Conservation (phyloP, 2,113 vertebrate genomes). For the Rallus limicola region DNA sequence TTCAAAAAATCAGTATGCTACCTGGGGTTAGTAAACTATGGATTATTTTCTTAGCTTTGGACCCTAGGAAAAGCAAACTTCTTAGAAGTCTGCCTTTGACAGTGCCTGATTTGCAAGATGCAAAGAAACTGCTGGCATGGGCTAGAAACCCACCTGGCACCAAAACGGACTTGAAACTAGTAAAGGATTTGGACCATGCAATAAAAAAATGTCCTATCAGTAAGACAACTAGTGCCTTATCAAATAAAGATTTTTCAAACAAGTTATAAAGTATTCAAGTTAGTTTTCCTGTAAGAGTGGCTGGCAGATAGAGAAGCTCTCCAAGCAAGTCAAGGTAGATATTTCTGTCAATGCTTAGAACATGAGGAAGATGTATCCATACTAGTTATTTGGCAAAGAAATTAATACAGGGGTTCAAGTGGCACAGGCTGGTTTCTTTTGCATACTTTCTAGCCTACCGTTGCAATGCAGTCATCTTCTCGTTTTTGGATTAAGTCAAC, state of each 20-base stretch:
- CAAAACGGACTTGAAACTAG: background rate
- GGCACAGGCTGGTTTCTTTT: background rate
- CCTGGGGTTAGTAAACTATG: background rate
- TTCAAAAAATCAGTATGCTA: background rate
- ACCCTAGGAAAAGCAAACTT: background rate
- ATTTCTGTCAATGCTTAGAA: background rate
- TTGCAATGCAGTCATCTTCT: background rate
- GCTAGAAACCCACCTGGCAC: background rate
- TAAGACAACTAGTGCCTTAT: background rate
- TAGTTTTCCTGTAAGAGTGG: background rate
- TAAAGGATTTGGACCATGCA: background rate
- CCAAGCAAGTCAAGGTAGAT: background rate
- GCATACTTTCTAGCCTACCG: background rate
- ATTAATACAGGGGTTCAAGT: background rate
- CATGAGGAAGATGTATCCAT: background rate
- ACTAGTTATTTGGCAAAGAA: background rate
- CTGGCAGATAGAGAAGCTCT: background rate
- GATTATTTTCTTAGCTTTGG: background rate
- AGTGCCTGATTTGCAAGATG: background rate
- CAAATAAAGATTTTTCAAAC: background rate
- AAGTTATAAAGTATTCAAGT: background rate
- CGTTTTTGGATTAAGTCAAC: background rate
- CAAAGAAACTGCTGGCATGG: background rate
- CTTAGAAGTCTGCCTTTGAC: background rate
- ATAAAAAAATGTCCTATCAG: background rate